Conservation (phyloP, 2,888 invertebrate species). For the Sisyra nigra region DNA sequence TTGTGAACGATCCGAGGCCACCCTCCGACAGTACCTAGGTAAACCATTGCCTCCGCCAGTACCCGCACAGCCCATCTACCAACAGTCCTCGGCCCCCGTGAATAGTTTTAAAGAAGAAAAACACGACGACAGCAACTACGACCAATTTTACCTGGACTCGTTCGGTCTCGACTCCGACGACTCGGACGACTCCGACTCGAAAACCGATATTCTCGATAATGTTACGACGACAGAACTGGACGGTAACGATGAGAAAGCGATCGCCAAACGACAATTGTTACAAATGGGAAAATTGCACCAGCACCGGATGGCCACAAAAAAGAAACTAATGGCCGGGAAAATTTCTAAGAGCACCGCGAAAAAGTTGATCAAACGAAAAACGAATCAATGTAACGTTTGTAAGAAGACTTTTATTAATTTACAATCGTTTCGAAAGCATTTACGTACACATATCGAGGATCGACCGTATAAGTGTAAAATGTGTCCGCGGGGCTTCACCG, state of each 20-base stretch:
- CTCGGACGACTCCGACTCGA: slow-evolving; percentile 22
- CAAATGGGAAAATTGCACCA: slow-evolving; percentile 23
- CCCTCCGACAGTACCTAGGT: slow-evolving; percentile 26
- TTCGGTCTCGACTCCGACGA: slow-evolving; percentile 22
- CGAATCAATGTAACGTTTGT: slow-evolving; percentile 28
- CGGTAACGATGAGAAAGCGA: slow-evolving; percentile 23
- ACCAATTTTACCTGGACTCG: slow-evolving; percentile 20
- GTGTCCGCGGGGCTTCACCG: slow-evolving; percentile 26
- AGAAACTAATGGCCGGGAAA: slow-evolving; percentile 20
- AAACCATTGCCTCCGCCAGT: slow-evolving; percentile 18
- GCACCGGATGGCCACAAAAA: slow-evolving; percentile 16
- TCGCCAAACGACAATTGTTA: slow-evolving; percentile 26
- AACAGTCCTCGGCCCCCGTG: not conserved
- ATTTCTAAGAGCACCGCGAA: slow-evolving; percentile 13
- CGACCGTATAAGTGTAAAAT: slow-evolving; percentile 27
- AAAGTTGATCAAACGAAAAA: slow-evolving; percentile 21
- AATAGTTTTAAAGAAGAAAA: slow-evolving; percentile 8
- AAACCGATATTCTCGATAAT: slow-evolving; percentile 16
- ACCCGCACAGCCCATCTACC: not conserved
- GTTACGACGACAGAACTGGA: slow-evolving; percentile 10
- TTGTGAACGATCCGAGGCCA: slow-evolving; percentile 29
- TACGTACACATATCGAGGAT: slow-evolving; percentile 28
- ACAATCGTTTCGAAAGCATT: slow-evolving; percentile 29
- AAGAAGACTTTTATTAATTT: slow-evolving; percentile 28
- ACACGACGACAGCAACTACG: slow-evolving; percentile 16